Conservation (phyloP, 2,797 vertebrate genomes). For the Danio choprae region DNA sequence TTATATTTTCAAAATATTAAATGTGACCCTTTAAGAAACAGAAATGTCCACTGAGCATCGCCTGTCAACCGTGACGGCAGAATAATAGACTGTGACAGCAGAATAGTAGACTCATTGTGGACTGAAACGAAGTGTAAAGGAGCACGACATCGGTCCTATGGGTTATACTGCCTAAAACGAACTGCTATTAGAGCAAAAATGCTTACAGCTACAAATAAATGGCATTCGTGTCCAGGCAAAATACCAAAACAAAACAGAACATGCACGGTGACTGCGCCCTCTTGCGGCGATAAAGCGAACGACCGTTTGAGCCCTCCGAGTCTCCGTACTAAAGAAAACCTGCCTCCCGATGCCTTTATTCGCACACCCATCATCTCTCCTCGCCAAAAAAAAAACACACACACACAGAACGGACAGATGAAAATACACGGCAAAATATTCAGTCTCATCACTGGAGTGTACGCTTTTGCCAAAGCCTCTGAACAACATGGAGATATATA, state of each 20-base stretch:
- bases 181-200: not conserved
- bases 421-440: constrained; percentile 52
- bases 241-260: not conserved
- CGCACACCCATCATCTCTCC: constrained; percentile 60
- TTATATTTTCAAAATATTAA: not conserved
- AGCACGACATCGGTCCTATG: not conserved
- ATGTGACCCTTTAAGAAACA: not conserved
- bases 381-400: constrained; percentile 62
- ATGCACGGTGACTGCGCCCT: not conserved
- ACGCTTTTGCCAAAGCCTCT: constrained; percentile 22
- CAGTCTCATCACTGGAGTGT: constrained; percentile 42
- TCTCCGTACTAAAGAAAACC: constrained; percentile 79
- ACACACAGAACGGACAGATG: constrained; percentile 63
- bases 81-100: not conserved
- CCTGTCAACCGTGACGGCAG: not conserved
- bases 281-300: constrained; percentile 48
- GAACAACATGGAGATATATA: constrained; percentile 51
- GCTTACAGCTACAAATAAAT: not conserved
- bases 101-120: not conserved
- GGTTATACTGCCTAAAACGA: not conserved
- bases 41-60: not conserved
- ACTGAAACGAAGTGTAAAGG: not conserved
- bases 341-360: constrained; percentile 71
- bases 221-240: not conserved
- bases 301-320: constrained; percentile 61